A percentile compares a stretch with the other conserved stretches of the same genome.
These are phyloP conservation scores for Dynastes tityus DNA, from an alignment of 2,888 invertebrate genomes.

Conservation along the genomic window DNA sequence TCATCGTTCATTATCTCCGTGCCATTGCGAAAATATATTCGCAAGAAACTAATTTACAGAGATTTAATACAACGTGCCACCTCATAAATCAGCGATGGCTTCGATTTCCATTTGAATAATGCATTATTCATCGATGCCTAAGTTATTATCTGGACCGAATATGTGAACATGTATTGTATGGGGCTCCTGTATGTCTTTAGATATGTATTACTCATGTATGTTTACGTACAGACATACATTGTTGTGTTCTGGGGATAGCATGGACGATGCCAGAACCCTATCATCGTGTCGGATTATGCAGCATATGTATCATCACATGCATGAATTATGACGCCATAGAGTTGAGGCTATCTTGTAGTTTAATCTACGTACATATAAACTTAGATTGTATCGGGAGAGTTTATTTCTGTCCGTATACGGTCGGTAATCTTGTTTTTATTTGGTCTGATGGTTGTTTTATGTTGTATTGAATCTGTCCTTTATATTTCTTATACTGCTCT, in stretches of 20 bases:
- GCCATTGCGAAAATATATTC: neutral
- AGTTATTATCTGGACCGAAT: slow-evolving; percentile 10
- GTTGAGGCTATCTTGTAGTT: no score
- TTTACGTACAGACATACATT: neutral
- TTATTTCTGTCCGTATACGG: no score
- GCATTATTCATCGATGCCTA: slow-evolving; percentile 25
- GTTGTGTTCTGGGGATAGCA: neutral
- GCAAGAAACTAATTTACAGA: slow-evolving; percentile 21
- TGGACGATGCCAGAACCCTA: neutral
- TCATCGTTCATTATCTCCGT: neutral
- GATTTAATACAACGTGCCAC: slow-evolving; percentile 9
- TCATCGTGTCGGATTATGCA: slow-evolving; percentile 25
- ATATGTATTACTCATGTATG: no score
- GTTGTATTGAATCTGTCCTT: no score
- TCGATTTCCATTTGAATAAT: slow-evolving; percentile 37
- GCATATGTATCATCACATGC: slow-evolving; percentile 9
- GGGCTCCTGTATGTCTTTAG: no score
- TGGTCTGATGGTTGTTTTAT: no score
- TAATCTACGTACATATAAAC: no score
- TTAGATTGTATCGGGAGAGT: no score
- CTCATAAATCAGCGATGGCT: slow-evolving; percentile 22
- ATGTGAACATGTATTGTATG: neutral
- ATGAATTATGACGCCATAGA: neutral
- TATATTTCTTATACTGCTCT: no score
- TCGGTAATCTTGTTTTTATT: no score